A percentile compares a stretch with the other conserved stretches of the same genome.
These are phyloP conservation scores for Agapornis canus DNA, from an alignment of 2,797 vertebrate genomes.

Conservation along the genomic window DNA sequence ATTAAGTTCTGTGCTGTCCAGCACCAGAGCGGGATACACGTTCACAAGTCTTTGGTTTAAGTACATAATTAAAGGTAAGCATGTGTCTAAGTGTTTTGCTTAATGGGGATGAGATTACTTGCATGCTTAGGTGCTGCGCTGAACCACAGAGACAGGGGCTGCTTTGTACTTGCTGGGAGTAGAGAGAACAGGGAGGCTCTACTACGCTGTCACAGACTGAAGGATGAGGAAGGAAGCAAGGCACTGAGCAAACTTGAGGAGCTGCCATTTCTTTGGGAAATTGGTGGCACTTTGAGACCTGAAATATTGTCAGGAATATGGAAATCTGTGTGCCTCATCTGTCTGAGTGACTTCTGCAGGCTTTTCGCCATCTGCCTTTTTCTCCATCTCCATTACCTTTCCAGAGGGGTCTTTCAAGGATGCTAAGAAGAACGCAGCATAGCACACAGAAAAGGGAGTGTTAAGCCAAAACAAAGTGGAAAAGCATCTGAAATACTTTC, in stretches of 20 bases:
- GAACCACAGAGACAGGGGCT: not conserved
- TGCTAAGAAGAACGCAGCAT: not conserved
- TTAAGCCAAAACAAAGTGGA: not conserved
- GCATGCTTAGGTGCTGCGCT: not conserved
- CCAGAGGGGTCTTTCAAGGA: not conserved
- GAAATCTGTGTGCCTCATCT: not conserved
- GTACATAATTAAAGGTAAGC: conserved; percentile 55
- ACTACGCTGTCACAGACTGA: fast-evolving
- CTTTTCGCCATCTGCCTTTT: not conserved
- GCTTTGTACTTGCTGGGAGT: not conserved
- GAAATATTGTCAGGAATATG: not conserved
- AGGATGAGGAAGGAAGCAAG: fast-evolving
- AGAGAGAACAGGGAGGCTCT: not conserved
- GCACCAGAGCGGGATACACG: not conserved
- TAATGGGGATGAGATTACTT: not conserved
- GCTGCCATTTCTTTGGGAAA: not conserved
- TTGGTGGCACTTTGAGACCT: not conserved
- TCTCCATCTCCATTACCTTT: not conserved
- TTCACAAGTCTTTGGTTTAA: conserved; percentile 25
- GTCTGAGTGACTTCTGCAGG: not conserved
- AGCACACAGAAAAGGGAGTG: fast-evolving
- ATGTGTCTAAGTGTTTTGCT: conserved; percentile 25
- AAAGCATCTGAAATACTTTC: not conserved
- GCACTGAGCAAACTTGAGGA: not conserved
- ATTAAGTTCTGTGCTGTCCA: conserved; percentile 26